Evolutionary conservation across 2,888 invertebrate genomes (phyloP), one percentile per base, ranked within the genome.

Genomic region (Ephialtes manifestator): DNA sequence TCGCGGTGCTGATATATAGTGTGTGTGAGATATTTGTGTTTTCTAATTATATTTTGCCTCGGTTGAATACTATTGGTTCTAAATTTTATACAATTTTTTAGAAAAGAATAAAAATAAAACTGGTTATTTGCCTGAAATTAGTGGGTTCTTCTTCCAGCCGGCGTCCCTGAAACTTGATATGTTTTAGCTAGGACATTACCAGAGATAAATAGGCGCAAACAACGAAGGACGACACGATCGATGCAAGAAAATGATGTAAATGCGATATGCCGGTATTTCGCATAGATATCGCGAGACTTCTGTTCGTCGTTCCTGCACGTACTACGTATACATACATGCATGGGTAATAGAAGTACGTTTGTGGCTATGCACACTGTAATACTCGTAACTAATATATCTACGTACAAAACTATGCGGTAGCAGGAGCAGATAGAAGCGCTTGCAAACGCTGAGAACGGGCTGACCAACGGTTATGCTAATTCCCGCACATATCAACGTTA

Each of bases 391-490:
- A 75, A 75, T 63, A 75, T 68, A 68, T 78, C 67, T 28, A 78
- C 67, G 77, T 68, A 46, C 24, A 20, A 76, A 76, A 82, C 82
- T 82, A 85, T 82, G 85, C 85, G 79, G 85, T 76, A 82, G 85
- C 85, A 76, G 71, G 58, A 67, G 60, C 15, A 20, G 76, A 84
- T 81, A 78, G 77, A 84, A 65, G 75, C 75, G 55, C 65, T 46
- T 60, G 43, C 48, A 85, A 85, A 81, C 81, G 81, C 85, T 85
- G 85, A 85, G 85, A 85, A 85, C 85, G 85, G 88, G 88, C 89
- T 85, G 81, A 86, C 87, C 89, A 90, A 91, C 89, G 89, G 89
- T 92, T 94, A 93, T 94, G 94, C 92, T 94, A 94, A 94, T 94
- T 91, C 89, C 79, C 85, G 70, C 86, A 88, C 90, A 89, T 93